Evolutionary conservation across 1,140 invertebrate genomes (phyloP).

Genomic region (Bombus turneri): DNA sequence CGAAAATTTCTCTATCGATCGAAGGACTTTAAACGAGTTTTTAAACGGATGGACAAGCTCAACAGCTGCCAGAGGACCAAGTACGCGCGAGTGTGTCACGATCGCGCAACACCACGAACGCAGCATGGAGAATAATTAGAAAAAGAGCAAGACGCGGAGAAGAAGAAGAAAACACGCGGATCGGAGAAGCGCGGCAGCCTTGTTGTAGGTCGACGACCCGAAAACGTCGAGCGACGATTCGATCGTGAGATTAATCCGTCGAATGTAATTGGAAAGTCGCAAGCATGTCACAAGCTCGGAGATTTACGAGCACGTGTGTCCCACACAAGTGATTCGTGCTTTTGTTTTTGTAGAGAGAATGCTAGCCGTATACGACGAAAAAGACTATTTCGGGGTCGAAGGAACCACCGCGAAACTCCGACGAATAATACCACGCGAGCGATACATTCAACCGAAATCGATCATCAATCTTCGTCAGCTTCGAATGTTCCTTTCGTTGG

Average conservation of each 20-base stretch:
- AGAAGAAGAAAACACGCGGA: no score
- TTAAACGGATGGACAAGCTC: conserved; percentile 6
- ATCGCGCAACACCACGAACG: background rate
- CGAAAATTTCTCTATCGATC: conserved; percentile 8
- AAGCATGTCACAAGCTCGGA: conserved; percentile 21
- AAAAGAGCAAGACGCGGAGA: background rate
- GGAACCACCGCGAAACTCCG: background rate
- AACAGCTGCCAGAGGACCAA: background rate
- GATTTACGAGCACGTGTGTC: conserved; percentile 46
- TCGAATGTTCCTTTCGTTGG: background rate
- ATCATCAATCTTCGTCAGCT: conserved; percentile 32
- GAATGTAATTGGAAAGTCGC: conserved; percentile 56
- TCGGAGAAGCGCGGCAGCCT: background rate
- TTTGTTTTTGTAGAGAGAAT: conserved; percentile 30
- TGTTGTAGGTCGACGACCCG: conserved; percentile 18
- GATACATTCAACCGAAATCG: background rate
- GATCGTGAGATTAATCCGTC: conserved; percentile 54
- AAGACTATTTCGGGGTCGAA: conserved; percentile 20
- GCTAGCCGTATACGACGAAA: conserved; percentile 12
- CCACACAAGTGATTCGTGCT: conserved; percentile 33
- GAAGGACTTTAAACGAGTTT: conserved; percentile 22
- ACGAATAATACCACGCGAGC: background rate
- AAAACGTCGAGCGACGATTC: conserved; percentile 44
- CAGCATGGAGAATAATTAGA: background rate
- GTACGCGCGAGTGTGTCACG: background rate